These are phyloP conservation scores for Pogonocichla stellata DNA, from an alignment of 2,113 vertebrate species.

Conservation along the genomic window DNA sequence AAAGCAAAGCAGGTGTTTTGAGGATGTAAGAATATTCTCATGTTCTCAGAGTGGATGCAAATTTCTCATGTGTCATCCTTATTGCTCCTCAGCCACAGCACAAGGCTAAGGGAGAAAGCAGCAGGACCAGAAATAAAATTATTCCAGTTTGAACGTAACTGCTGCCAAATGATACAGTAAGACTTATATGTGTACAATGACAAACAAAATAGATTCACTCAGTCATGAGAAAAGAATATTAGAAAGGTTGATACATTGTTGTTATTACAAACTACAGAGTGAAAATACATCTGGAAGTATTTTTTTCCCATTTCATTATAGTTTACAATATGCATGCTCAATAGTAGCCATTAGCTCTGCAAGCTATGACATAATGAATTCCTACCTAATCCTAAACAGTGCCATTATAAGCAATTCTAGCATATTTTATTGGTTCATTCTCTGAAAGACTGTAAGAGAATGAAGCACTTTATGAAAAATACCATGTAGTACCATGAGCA, in stretches of 20 bases:
- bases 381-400: constrained; percentile 45
- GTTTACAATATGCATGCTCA: constrained; percentile 55
- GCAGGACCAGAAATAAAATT: constrained; percentile 52
- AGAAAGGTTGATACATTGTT: constrained; percentile 39
- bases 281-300: constrained; percentile 60
- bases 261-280: constrained; percentile 22
- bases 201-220: constrained; percentile 38
- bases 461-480: constrained; percentile 32
- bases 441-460: constrained; percentile 13
- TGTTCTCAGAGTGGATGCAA: not conserved
- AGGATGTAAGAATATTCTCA: not conserved
- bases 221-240: constrained; percentile 41
- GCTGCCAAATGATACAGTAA: constrained; percentile 36
- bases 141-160: constrained; percentile 14
- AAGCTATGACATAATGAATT: constrained; percentile 48
- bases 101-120: not conserved
- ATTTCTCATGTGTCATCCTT: not conserved
- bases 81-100: not conserved
- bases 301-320: constrained; percentile 59
- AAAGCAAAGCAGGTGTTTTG: constrained; percentile 35
- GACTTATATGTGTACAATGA: constrained; percentile 49
- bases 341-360: constrained; percentile 53
- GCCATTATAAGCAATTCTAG: constrained; percentile 40
- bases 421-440: constrained; percentile 50
- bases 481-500: not conserved